Conservation (phyloP, 2,888 invertebrate genomes). For the Diloba caeruleocephala region DNA sequence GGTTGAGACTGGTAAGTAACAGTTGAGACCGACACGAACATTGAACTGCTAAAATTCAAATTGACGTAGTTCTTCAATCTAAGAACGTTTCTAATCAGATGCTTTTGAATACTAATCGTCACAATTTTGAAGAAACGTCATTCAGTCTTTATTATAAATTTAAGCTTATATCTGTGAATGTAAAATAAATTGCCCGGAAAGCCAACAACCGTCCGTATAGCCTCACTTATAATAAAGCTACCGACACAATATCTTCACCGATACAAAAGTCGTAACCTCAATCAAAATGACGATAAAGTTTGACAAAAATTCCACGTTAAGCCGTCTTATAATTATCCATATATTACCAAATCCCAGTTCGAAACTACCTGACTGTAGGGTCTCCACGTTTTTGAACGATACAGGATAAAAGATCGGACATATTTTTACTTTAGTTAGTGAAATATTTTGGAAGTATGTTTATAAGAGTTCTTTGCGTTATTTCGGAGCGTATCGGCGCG, state of each 20-base stretch:
- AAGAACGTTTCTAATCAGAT: not conserved
- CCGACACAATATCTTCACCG: conserved; percentile 73
- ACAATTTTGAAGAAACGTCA: not conserved
- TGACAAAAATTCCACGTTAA: conserved; percentile 89
- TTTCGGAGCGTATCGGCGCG: too few species aligned
- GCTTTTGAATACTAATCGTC: not conserved
- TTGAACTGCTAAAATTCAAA: not conserved
- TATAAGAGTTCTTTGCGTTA: too few species aligned
- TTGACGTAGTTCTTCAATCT: too few species aligned
- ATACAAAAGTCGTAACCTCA: conserved; percentile 84
- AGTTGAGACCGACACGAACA: too few species aligned
- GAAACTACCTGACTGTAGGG: conserved; percentile 79
- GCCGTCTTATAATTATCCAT: conserved; percentile 88
- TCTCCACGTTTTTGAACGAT: conserved; percentile 10
- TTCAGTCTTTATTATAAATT: not conserved
- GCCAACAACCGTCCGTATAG: conserved; percentile 22
- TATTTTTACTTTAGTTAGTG: not conserved
- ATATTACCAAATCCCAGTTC: conserved; percentile 83
- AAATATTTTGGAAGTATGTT: too few species aligned
- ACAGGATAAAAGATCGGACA: not conserved
- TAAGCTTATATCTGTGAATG: conserved; percentile 38
- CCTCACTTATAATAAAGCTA: conserved; percentile 77
- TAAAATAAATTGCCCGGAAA: conserved; percentile 48
- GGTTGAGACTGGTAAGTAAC: too few species aligned
- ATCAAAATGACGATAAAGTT: conserved; percentile 87